Percentiles rank a stretch among this genome's conserved stretches.
Evolutionary conservation across 2,113 vertebrate genomes (phyloP).

Genomic region (Barbus barbus): DNA sequence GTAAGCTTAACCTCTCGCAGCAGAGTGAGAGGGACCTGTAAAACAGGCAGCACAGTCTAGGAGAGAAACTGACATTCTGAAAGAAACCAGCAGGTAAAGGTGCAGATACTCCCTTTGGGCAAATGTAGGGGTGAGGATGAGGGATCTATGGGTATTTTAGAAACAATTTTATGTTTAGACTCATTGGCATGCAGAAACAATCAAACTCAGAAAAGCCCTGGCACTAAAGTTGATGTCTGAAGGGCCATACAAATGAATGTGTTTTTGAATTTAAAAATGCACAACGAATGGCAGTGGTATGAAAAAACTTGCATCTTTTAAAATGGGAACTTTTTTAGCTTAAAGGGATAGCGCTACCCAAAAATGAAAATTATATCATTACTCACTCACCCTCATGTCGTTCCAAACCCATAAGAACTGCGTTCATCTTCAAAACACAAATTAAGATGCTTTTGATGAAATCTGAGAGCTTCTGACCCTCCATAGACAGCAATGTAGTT

Average conservation of each 20-base stretch:
- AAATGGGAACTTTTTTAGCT: no score
- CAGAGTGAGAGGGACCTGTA: slow-evolving; percentile 81
- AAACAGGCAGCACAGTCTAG: slow-evolving; percentile 81
- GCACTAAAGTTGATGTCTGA: neutral
- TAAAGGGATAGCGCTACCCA: no score
- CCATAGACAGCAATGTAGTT: no score
- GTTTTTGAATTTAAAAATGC: no score
- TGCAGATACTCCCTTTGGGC: slow-evolving; percentile 67
- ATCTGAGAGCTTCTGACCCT: no score
- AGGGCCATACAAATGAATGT: neutral
- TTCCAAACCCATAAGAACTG: no score
- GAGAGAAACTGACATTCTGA: slow-evolving; percentile 76
- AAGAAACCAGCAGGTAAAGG: slow-evolving; percentile 71
- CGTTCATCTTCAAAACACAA: no score
- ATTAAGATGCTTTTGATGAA: no score
- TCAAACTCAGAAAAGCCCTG: neutral
- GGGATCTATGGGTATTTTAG: neutral
- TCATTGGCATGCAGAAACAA: neutral
- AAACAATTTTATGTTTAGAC: neutral
- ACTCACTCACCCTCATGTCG: no score
- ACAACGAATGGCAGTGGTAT: no score
- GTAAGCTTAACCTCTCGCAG: slow-evolving; percentile 74
- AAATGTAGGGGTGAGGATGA: neutral
- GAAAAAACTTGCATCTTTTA: no score
- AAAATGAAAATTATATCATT: no score